Conservation (phyloP, 2,113 vertebrate genomes). For the Leptosomus discolor region DNA sequence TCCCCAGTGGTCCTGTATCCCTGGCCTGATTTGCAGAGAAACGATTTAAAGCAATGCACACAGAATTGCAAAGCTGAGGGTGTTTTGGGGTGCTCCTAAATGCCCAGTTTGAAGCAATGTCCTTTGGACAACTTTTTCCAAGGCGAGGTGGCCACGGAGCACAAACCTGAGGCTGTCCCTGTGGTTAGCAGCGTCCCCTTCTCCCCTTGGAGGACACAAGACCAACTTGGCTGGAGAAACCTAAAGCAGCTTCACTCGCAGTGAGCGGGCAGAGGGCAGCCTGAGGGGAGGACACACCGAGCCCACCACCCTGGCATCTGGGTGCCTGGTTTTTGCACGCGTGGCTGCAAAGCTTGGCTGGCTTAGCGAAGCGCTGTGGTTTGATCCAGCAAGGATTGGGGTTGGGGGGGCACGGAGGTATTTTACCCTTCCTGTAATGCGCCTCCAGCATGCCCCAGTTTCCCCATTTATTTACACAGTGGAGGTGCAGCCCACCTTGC, state of each 20-base stretch:
- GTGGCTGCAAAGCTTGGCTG: not conserved
- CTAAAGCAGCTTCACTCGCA: not conserved
- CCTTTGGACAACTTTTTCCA: not conserved
- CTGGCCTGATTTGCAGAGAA: not conserved
- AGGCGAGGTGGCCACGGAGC: not conserved
- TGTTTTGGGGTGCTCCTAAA: not conserved
- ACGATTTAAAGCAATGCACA: not conserved
- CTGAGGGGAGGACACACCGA: not conserved
- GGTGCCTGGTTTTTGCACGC: rapidly evolving
- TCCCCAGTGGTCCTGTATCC: not conserved
- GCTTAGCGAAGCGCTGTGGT: not conserved
- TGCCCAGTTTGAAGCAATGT: not conserved
- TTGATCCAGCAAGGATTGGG: not conserved
- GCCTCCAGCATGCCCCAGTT: not conserved
- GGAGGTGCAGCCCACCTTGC: not conserved
- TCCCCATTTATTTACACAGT: not conserved
- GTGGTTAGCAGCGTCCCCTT: no score
- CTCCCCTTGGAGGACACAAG: not conserved
- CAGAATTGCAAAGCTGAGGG: not conserved
- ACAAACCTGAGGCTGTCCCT: rapidly evolving
- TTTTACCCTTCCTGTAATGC: not conserved
- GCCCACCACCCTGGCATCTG: rapidly evolving
- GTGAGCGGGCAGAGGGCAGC: not conserved
- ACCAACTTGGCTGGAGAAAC: not conserved
- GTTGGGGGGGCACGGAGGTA: rapidly evolving